phyloP scores from a whole-genome alignment of 1,140 invertebrate species.

The Bombus turneri region DNA sequence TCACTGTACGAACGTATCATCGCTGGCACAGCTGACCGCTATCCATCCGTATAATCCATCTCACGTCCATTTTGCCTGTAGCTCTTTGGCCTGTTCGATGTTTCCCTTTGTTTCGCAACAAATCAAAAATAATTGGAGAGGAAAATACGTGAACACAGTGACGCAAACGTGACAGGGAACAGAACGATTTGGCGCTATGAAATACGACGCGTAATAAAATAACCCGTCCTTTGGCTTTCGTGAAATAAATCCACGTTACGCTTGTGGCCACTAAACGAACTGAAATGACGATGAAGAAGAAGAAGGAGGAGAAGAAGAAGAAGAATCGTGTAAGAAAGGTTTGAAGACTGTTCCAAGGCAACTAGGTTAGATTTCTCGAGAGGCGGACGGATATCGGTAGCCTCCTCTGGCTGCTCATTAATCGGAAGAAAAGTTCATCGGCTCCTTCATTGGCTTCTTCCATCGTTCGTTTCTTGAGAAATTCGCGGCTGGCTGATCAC shows the following conservation, averaged over 20 bases:
- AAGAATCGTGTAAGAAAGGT: neutral
- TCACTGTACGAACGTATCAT: too few relatives aligned
- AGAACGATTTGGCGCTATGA: neutral
- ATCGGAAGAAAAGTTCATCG: slow-evolving; percentile 46
- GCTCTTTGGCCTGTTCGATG: too few relatives aligned
- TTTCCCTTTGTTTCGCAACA: slow-evolving; percentile 27
- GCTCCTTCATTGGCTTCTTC: neutral
- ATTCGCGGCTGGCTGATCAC: slow-evolving; percentile 57
- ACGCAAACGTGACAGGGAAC: neutral
- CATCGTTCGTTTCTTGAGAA: slow-evolving; percentile 46
- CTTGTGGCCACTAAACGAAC: neutral
- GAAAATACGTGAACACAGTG: neutral
- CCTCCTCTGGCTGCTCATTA: neutral
- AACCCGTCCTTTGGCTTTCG: neutral
- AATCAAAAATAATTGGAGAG: slow-evolving; percentile 31
- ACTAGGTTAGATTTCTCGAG: neutral
- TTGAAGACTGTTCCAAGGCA: neutral
- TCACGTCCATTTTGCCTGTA: neutral
- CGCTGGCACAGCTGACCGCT: too few relatives aligned
- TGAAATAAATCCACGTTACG: neutral
- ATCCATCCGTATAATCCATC: neutral
- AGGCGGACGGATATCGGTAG: neutral
- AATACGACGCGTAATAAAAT: neutral
- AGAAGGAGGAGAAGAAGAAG: neutral
- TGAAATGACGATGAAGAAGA: neutral